Evolutionary conservation across 2,113 vertebrate genomes (phyloP), one percentile per base, ranked within the genome.

Genomic region (Microcebus lehilahytsara): DNA sequence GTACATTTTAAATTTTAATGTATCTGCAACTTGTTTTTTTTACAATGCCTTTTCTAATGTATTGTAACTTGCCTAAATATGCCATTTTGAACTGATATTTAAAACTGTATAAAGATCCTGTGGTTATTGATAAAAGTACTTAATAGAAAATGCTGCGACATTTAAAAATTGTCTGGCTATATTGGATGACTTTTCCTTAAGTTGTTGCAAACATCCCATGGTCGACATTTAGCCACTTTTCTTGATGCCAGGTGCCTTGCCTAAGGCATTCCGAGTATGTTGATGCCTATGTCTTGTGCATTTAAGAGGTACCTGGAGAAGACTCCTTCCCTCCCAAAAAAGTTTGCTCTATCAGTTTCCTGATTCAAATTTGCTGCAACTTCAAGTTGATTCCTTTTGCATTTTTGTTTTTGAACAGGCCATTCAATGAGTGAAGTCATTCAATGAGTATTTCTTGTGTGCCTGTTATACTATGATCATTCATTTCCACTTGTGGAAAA

Each of bases 1-100:
- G 72, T 34, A 60, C 60, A 69, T 90, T 91, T 92, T 40, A 46
- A 53, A 85, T 75, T 40, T 86, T 84, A 87, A 46, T 92, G 64
- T 85, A 34, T 27, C 71, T 91, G 66, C 30, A 64, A 23, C 69
- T 89, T n/a, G n/a, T n/a, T n/a, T n/a, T 86, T 67, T 22, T 75
- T 80, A 77, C 12, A 42, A 0, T 58, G 9, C 25, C 27, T 96
- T 95, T 93, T 85, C 23, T 53, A 89, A 72, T 85, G 90, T 53
- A 53, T 37, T 69, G 37, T 91, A 81, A 64, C 25, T 78, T 89
- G 27, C 56, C 88, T 84, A 75, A 96, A 74, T n/a, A 75, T 58
- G 51, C 58, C 32, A 22, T 90, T 95, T 95, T 77, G 71, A 96
- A n/a, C 25, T 92, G 93, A 93, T 96, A 40, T 75, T 97, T 90